Evolutionary conservation across 2,888 invertebrate genomes (phyloP), one percentile per base, ranked within the genome.

Genomic region (Hydroisotoma schaefferi): DNA sequence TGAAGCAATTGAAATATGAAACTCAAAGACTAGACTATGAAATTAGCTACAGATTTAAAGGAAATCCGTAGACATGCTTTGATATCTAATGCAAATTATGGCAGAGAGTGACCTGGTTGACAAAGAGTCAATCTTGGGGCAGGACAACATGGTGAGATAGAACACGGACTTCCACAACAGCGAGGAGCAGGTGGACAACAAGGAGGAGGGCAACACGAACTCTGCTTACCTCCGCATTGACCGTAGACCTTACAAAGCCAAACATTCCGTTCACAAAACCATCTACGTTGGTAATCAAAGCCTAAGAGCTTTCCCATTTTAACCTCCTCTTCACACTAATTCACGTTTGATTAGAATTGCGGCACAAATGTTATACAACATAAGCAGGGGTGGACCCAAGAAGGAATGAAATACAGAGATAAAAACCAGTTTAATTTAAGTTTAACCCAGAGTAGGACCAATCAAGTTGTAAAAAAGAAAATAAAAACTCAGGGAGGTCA

Each of bases 191-290:
- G 63, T n/a, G 65, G 61, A 27, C 61, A 54, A 43, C 69, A 69
- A 37, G 64, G 57, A 18, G 63, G 61, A 4, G 64, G 64, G 22
- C 62, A 57, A 33, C 66, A 69, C 2, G 59, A 40, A 15, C 47
- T 29, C 40, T 40, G 40, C 27, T 25, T 12, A 53, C 63, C 68
- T 27, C 67, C 67, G 47, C 61, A 63, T 54, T 69, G 68, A 20
- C 72, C 70, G 40, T 72, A 70, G 4, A 69, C 68, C 67, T 70
- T 53, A 43, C 70, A 70, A 65, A 70, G 63, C 68, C 70, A 72
- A 23, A 70, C 69, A 55, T 72, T 72, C 1, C 71, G 63, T 51
- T 72, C 71, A 51, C 71, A 72, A 48, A 70, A 72, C 71, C 71
- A 72, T 20, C 70, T 58, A n/a, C 71, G 61, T 59, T 72, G 71